Conservation (phyloP, 2,113 vertebrate genomes). For the Procavia capensis region DNA sequence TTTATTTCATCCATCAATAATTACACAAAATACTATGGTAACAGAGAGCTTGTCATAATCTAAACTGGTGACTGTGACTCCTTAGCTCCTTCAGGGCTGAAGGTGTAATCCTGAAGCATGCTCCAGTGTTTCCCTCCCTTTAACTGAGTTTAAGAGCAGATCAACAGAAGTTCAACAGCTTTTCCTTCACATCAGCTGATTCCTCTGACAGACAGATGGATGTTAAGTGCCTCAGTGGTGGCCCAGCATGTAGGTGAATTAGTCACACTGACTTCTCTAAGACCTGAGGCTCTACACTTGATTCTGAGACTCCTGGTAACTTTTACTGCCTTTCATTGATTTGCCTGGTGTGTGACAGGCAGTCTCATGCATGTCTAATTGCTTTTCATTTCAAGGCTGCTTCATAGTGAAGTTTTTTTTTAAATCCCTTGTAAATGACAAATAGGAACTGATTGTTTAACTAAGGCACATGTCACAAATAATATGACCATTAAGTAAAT, state of each 20-base stretch:
- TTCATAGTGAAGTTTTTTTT: not conserved
- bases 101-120: not conserved
- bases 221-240: not conserved
- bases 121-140: not conserved
- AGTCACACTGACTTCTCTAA: not conserved
- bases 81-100: not conserved
- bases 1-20: not conserved
- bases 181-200: not conserved
- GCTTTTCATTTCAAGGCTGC: slow-evolving; percentile 45
- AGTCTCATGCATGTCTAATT: not conserved
- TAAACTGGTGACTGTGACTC: not conserved
- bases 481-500: not conserved
- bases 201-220: not conserved
- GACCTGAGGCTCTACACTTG: not conserved
- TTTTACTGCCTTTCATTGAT: not conserved
- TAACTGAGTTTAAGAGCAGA: not conserved
- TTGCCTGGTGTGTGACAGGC: not conserved
- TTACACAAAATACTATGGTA: not conserved
- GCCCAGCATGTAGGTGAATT: not conserved
- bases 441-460: not conserved
- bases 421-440: slow-evolving; percentile 25
- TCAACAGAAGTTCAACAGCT: not conserved
- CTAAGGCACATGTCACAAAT: slow-evolving; percentile 24
- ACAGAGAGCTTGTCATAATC: not conserved
- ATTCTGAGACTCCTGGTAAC: not conserved